Conservation (phyloP, 2,797 vertebrate species). For the Enteromius thamalakanensis region DNA sequence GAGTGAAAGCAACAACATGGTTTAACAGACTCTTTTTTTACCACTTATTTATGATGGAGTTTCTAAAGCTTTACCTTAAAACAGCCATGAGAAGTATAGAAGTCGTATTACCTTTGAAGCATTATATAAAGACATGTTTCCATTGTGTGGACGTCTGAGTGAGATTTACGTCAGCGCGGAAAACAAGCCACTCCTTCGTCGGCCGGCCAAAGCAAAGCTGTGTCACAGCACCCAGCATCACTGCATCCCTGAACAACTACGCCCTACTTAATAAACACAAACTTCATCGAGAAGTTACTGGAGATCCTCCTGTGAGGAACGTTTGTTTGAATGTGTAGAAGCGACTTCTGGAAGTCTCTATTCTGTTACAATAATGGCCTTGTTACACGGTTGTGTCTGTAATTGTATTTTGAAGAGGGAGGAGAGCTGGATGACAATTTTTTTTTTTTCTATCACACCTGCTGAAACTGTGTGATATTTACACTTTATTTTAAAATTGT, state of each 20-base stretch:
- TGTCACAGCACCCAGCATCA: not conserved
- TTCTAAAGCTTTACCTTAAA: slow-evolving; percentile 59
- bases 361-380: slow-evolving; percentile 51
- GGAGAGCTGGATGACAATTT: not conserved
- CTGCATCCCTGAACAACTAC: slow-evolving; percentile 12
- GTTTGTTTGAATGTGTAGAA: slow-evolving; percentile 5
- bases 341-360: slow-evolving; percentile 42
- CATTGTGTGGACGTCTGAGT: slow-evolving; percentile 59
- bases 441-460: slow-evolving; percentile 44
- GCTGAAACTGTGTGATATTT: slow-evolving; percentile 50
- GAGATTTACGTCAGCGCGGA: slow-evolving; percentile 28
- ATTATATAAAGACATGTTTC: slow-evolving; percentile 46
- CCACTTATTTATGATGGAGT: slow-evolving; percentile 82
- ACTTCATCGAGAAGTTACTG: slow-evolving; percentile 24
- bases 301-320: not conserved
- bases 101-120: slow-evolving; percentile 45
- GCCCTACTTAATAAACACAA: slow-evolving; percentile 6
- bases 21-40: slow-evolving; percentile 81
- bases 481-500: slow-evolving; percentile 48
- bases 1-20: slow-evolving; percentile 97
- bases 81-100: slow-evolving; percentile 46
- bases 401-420: not conserved
- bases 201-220: slow-evolving; percentile 45
- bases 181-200: slow-evolving; percentile 47
- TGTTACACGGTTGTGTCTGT: slow-evolving; percentile 2